Base-by-base conservation (phyloP, 2,888 invertebrate genomes). In the Philaethria dido region DNA sequence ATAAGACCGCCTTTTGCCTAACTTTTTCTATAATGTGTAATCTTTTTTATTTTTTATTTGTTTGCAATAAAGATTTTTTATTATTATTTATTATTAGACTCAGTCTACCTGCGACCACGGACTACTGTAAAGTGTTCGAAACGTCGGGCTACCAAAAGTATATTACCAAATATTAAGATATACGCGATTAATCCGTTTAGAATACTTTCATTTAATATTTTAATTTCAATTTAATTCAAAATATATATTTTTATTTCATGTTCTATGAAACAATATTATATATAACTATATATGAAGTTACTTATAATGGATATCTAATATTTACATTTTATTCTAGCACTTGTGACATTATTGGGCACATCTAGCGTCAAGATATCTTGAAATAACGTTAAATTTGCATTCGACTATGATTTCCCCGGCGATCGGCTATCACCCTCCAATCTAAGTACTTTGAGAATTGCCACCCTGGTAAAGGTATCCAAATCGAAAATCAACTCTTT, bases 401-500 rank as follows among this genome's bases (percentile, higher is more conserved):
- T 78, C 69, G 75, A 73, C 68, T 66, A 79, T 83, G 85, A 88
- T 88, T 89, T 88, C 89, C 88, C 88, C 73, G 78, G 80, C 78
- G 87, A 81, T 82, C 75, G 74, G 73, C 68, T 86, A 85, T 84
- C 85, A 73, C 47, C 63, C 42, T 60, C 55, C 69, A 63, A 73
- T 74, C 70, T 71, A 74, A 74, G 77, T 78, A 85, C 84, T 84
- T 81, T 74, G 75, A 80, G 79, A 85, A 72, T 87, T 85, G 83
- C 84, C 84, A 82, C 80, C 80, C 79, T 79, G 79, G 77, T 78
- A 75, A 74, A 73, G 78, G 81, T 82, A 85, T 86, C 84, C 88
- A 85, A 89, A 90, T 88, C 80, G 88, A 89, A 88, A 88, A 88
- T 89, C 87, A 86, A 88, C 82, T 85, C 86, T 84, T 86, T 88